Evolutionary conservation across 2,113 vertebrate genomes (phyloP), one percentile per base, ranked within the genome.

Genomic region (Gobius niger): DNA sequence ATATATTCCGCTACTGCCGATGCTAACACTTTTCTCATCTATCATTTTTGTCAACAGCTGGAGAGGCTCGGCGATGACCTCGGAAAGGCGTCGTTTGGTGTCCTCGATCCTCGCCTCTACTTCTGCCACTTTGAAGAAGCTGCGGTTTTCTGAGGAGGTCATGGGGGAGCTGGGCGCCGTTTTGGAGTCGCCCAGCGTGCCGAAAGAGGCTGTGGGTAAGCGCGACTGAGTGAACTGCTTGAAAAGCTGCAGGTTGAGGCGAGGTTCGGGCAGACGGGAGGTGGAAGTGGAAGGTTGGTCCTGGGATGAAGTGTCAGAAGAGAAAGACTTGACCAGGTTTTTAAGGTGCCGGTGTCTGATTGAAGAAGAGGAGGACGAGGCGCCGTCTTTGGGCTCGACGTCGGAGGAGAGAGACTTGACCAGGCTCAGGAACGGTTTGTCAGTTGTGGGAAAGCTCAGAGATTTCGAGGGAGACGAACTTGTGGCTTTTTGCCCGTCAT

Each of bases 51-150:
- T 99, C 60, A 99, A 92, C 71, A 98, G 91, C 83, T 98, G 96
- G 62, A 99, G 91, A 67, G 97, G 98, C 67, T 99, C 98, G 0
- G 93, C 94, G 65, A 99, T 99, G 1, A 93, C 98, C 89, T 99
- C 98, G 0, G 98, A 96, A 72, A 99, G 90, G 69, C 98, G 96
- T 0, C 98, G 92, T 70, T 93, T 98, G 1, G 98, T 99, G 93
- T 99, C 97, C 88, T 98, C 98, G 7, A 99, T 95, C 81, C 93
- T 94, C 41, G 98, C 95, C 88, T 99, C 98, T 70, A 99, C 96
- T 80, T 99, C 98, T 13, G 85, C 81, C 3, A 96, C 93, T 74
- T 96, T 98, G 82, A 99, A 99, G 94, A 99, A 99, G 80, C 95
- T 97, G 64, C 97, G 95, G 42, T 91, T 93, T 12, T 99, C 97